Evolutionary conservation across 2,888 invertebrate genomes (phyloP), one percentile per base, ranked within the genome.

Genomic region (Campaea margaritaria): DNA sequence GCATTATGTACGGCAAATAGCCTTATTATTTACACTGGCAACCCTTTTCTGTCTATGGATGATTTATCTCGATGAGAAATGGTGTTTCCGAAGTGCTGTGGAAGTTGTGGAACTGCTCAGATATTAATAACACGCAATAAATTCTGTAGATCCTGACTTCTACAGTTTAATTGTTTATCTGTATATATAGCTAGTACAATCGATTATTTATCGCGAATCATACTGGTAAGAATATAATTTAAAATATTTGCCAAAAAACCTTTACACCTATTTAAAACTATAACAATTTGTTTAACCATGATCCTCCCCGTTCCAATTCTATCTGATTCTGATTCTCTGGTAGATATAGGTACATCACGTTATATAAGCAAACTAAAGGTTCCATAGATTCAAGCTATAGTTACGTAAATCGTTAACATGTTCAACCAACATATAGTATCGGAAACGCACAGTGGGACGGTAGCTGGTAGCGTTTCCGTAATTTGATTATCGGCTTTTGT

Each of bases 401-500:
- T 34, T 41, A 42, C 39, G 16, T 31, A 34, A 31, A 28, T 42
- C 1, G 34, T 31, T 57, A 51, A 12, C 46, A 38, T 50, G n/a
- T 43, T 36, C 39, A 12, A 34, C 38, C 36, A 52, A 13, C 9
- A 51, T 14, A 48, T 48, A 39, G 9, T 46, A 59, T 59, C 45
- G 70, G 69, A 68, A 72, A 65, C 68, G 43, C 43, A 34, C 31
- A 31, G 48, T 39, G 52, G 45, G 63, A 49, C 14, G 54, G 49
- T 49, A 53, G 47, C 53, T 28, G 39, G 49, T 41, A 59, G 39
- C 49, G 65, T 71, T 70, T 70, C 69, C 65, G 72, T 77, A 72
- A 80, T 72, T 68, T 60, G 69, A 76, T 81, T 82, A 82, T 68
- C 75, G 61, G 59, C 57, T 65, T 63, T 64, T 68, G 58, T 54